phyloP scores from a whole-genome alignment of 2,797 vertebrate genomes.

The Acanthornis magna region DNA sequence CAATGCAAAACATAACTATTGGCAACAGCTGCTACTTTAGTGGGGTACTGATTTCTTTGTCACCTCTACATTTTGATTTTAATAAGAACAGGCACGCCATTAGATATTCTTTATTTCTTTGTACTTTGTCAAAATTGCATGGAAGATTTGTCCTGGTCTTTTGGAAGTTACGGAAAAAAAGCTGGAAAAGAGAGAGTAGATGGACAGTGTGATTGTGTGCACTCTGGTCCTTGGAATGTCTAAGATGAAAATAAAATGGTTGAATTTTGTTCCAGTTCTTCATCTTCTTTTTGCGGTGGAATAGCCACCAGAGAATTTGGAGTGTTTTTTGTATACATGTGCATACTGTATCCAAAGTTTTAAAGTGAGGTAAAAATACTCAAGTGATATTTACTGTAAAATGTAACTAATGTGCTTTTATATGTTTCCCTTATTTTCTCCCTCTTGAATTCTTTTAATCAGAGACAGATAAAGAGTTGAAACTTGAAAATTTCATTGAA shows the following conservation, averaged over 20 bases:
- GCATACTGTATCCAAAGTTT: background rate
- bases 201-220: fast-evolving
- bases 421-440: background rate
- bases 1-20: background rate
- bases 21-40: background rate
- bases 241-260: background rate
- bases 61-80: background rate
- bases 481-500: background rate
- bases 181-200: background rate
- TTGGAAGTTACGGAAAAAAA: background rate
- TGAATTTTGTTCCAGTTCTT: background rate
- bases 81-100: background rate
- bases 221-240: background rate
- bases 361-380: background rate
- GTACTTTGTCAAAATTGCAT: background rate
- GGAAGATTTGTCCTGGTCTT: background rate
- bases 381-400: background rate
- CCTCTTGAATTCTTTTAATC: background rate
- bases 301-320: background rate
- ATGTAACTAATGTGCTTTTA: background rate
- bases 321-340: background rate
- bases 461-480: background rate
- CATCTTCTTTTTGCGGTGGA: background rate
- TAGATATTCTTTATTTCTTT: background rate
- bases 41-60: background rate